Evolutionary conservation across 2,113 vertebrate genomes (phyloP), one percentile per base, ranked within the genome.

Genomic region (Castor canadensis): DNA sequence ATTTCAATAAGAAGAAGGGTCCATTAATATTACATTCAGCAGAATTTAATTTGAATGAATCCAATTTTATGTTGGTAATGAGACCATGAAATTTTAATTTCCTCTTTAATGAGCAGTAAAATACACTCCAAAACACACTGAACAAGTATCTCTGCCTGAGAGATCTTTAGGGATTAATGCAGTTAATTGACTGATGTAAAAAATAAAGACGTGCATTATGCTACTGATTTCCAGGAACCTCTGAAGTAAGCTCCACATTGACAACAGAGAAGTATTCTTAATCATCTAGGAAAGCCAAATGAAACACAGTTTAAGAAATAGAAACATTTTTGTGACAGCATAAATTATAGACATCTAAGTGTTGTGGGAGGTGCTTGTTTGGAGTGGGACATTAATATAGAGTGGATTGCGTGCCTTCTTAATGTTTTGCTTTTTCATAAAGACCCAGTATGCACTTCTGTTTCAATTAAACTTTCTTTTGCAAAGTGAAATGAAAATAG

Each of bases 41-140:
- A 54, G 80, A 92, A 96, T 96, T 97, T 95, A 96, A 97, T 97
- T 97, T 95, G 75, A 96, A 96, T 96, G 96, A 97, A 97, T 96
- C 87, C 95, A 98, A 97, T 97, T 97, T 94, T 94, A 94, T 95
- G 91, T 94, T 94, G 89, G 54, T 95, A 96, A 97, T 97, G 79
- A 96, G 95, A 95, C 82, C 81, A 79, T 85, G 93, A 95, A 94
- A 96, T 96, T 96, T 97, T 96, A 96, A 96, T 95, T 66, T 97
- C 72, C 67, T 95, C 81, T 97, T 97, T 97, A 97, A 97, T 96
- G 82, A 95, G 87, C 87, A 93, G 82, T 87, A 96, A 98, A 94
- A 88, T 96, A 79, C 54, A 96, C 66, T 94, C 71, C 85, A 91
- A 96, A 97, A 96, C 90, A 96, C 96, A 95, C 75, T 30, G 28